These are phyloP conservation scores for Vannuccia rotundouncinata DNA, from an alignment of 2,888 invertebrate genomes.

Conservation along the genomic window DNA sequence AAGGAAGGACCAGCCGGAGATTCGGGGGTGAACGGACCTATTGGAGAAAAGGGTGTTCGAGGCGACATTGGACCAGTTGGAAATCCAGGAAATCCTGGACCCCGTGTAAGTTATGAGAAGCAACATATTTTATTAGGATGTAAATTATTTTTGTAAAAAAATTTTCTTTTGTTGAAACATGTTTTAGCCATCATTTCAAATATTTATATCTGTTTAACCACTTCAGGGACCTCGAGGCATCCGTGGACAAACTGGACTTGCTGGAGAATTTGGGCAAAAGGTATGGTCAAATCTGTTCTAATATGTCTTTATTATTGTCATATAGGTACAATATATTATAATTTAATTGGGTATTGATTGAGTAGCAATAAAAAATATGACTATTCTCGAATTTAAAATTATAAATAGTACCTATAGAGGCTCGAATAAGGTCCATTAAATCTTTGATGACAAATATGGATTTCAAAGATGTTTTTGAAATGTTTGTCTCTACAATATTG, in stretches of 20 bases:
- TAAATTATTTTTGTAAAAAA: not conserved
- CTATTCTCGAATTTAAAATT: too few relatives aligned
- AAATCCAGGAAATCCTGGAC: conserved; percentile 61
- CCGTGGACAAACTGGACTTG: conserved; percentile 37
- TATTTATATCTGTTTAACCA: not conserved
- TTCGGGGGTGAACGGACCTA: not conserved
- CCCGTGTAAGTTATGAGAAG: conserved; percentile 60
- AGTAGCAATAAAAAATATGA: too few relatives aligned
- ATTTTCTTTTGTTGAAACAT: not conserved
- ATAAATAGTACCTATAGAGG: too few relatives aligned
- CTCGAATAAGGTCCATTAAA: too few relatives aligned
- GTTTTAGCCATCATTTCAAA: not conserved
- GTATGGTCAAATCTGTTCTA: conserved; percentile 42
- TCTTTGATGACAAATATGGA: too few relatives aligned
- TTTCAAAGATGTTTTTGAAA: too few relatives aligned
- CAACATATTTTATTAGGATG: not conserved
- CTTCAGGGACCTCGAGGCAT: conserved; percentile 40
- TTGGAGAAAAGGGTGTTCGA: conserved; percentile 32
- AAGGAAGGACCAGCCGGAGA: conserved; percentile 8
- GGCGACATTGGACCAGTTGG: conserved; percentile 34
- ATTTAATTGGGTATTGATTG: too few relatives aligned
- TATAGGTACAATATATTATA: too few relatives aligned
- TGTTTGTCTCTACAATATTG: too few relatives aligned
- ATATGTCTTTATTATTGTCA: too few relatives aligned
- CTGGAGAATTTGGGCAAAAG: conserved; percentile 41